Evolutionary conservation across 2,888 invertebrate genomes (phyloP).

Genomic region (Micoletzkya japonica): DNA sequence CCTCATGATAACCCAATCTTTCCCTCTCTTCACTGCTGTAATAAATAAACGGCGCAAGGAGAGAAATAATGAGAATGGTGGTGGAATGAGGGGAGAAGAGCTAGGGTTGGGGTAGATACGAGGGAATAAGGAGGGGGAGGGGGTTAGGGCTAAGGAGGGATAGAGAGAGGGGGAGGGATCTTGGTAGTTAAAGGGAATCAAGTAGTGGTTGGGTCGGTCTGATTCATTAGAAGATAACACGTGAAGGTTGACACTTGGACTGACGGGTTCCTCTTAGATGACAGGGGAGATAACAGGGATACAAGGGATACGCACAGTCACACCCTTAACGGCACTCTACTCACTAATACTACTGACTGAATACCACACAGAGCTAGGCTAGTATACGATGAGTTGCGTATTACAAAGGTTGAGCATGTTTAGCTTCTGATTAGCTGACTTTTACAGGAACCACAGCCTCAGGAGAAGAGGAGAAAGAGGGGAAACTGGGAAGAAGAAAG

Average conservation of each 20-base stretch:
- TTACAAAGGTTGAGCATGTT: no score
- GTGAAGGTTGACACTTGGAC: constrained; percentile 26
- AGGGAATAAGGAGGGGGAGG: not conserved
- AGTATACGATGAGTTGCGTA: no score
- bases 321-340: no score
- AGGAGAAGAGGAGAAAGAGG: no score
- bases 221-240: constrained; percentile 19
- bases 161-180: not conserved
- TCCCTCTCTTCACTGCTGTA: not conserved
- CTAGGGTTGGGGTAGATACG: not conserved
- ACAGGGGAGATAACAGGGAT: constrained; percentile 2
- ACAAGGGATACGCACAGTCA: no score
- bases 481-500: no score
- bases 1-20: not conserved
- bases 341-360: no score
- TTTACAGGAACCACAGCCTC: no score
- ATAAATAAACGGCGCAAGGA: not conserved
- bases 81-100: not conserved
- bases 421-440: no score
- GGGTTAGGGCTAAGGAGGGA: not conserved
- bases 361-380: no score
- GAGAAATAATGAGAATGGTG: not conserved
- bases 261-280: constrained; percentile 11
- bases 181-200: not conserved
- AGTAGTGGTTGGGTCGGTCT: not conserved